Conservation (phyloP, 2,888 invertebrate species). For the Gibbula magus region DNA sequence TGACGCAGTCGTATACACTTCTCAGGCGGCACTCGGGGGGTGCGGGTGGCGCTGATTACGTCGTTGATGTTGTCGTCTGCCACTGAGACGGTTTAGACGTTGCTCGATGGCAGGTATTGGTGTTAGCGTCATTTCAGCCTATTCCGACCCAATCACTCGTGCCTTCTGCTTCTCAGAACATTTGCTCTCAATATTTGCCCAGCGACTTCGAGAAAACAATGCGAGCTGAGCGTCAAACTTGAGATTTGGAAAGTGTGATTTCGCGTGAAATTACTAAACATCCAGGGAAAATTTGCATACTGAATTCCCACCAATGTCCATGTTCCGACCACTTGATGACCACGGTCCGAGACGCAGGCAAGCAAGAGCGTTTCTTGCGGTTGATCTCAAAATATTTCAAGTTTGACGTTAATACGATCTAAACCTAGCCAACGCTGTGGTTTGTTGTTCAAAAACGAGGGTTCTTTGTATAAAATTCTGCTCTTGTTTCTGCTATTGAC, state of each 20-base stretch:
- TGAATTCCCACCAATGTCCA: conserved; percentile 3
- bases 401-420: background rate
- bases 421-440: background rate
- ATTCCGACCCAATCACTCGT: conserved; percentile 19
- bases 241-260: conserved; percentile 33
- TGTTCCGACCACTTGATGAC: background rate
- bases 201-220: conserved; percentile 28
- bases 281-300: conserved; percentile 19
- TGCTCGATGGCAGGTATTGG: background rate
- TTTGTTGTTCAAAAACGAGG: background rate
- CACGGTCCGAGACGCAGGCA: too few species aligned
- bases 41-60: background rate
- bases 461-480: background rate
- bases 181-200: conserved; percentile 29
- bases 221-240: conserved; percentile 27
- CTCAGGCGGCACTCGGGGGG: background rate
- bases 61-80: background rate
- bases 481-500: background rate
- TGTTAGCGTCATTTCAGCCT: background rate
- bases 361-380: background rate
- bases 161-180: conserved; percentile 25
- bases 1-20: background rate
- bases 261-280: conserved; percentile 31
- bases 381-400: conserved; percentile 8
- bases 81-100: background rate